Base-by-base conservation (phyloP, 2,888 invertebrate genomes). In the Coelopa pilipes region DNA sequence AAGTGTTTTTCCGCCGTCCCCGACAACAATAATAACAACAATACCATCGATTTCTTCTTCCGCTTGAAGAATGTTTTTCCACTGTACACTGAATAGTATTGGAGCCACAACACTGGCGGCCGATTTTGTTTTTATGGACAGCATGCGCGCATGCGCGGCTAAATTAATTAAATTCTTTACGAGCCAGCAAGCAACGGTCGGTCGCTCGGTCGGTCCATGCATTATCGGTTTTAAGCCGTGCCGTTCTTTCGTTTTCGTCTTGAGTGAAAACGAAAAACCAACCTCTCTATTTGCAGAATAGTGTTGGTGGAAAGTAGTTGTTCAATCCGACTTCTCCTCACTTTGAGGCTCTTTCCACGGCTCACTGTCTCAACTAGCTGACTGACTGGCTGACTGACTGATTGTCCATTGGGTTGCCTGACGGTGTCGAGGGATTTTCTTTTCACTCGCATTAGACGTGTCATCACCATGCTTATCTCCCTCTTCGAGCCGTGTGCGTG, bases 141-240 rank as follows among this genome's bases (percentile, higher is more conserved):
- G 62, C 34, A n/a, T 62, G 62, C 15, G 62, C 62, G 62, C 62
- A 62, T 34, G 24, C 45, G 34, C 62, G 13, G 45, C n/a, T 34
- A 62, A 34, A 62, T 24, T 62, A 62, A 62, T 62, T 62, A 62
- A 62, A 62, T 62, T 62, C 62, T 62, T 62, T 34, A 62, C 62
- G 62, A n/a, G 53, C 53, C 4, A 53, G n/a, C 53, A 53, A 53
- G 53, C n/a, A 34, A 34, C 34, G 34, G 34, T 34, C 34, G 34
- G 34, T 53, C 34, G 34, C 4, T 34, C 34, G 34, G 34, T 53
- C 13, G n/a, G 13, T 53, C n/a, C 13, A 53, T 53, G 53, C 13
- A 53, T 53, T 53, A 15, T 5, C 53, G 53, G 3, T 53, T 53
- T 53, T n/a, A 13, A 15, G 53, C n/a, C 53, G 10, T 53, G 13